Conservation (phyloP, 1,140 invertebrate genomes). For the Hycleus cichorii region DNA sequence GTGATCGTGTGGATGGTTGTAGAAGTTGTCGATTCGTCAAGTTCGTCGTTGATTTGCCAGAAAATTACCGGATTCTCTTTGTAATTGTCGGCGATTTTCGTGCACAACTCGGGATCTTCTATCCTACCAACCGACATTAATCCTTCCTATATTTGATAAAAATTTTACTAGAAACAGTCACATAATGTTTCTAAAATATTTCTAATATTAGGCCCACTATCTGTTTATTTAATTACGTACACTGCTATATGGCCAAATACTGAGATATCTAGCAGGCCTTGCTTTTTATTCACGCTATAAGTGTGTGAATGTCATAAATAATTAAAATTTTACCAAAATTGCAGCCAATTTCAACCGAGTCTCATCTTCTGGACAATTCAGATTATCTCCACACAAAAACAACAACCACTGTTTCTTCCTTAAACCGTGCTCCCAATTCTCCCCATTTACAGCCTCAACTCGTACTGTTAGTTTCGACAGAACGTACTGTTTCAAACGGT, state of each 20-base stretch:
- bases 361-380: conserved; percentile 47
- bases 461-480: conserved; percentile 38
- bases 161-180: not conserved
- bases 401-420: conserved; percentile 38
- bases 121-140: conserved; percentile 50
- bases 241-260: too few relatives aligned
- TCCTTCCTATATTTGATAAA: conserved; percentile 42
- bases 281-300: too few relatives aligned
- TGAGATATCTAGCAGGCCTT: too few relatives aligned
- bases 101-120: conserved; percentile 42
- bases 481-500: conserved; percentile 43
- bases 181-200: too few relatives aligned
- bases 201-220: too few relatives aligned
- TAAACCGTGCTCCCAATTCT: conserved; percentile 35
- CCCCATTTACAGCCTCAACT: conserved; percentile 32
- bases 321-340: conserved; percentile 40
- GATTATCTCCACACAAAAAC: conserved; percentile 43
- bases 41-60: conserved; percentile 39
- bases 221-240: too few relatives aligned
- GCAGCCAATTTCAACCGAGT: conserved; percentile 54
- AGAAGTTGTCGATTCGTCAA: conserved; percentile 34
- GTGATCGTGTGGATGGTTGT: conserved; percentile 27
- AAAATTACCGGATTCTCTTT: conserved; percentile 44
- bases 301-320: too few relatives aligned
- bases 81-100: conserved; percentile 38